Evolutionary conservation across 2,797 vertebrate species (phyloP), one percentile per base, ranked within the genome.

Genomic region (Hafferia zeledoni): DNA sequence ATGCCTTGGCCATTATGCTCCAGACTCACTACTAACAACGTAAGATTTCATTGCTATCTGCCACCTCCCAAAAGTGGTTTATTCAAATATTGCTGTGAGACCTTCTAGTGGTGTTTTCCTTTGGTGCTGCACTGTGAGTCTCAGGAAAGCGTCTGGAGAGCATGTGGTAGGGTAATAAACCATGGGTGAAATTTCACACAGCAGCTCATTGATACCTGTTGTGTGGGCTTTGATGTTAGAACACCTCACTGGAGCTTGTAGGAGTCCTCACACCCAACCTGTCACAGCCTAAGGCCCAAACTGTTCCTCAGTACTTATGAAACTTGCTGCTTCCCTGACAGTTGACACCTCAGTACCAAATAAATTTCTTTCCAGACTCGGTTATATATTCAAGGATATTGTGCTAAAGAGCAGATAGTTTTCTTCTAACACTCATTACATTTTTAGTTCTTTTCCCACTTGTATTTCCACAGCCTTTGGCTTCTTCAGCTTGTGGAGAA

Each of bases 201-300:
- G 31, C 6, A 53, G 39, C 17, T 87, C 8, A 1, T 0, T 20
- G 53, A 13, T 28, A 41, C 4, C 46, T 27, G 49, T 24, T 61
- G 31, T 46, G 50, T 23, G 35, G 19, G 39, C 35, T 85, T 50
- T 35, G 55, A 27, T 17, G 18, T 55, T 53, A 63, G 23, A 55
- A 65, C 0, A 0, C 49, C 59, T 81, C 46, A 13, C 8, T 9
- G 46, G 28, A 76, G 59, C 44, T 56, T 84, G 17, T 31, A 39
- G 57, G 47, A 69, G 49, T 55, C 52, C 67, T 89, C 49, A 35
- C 28, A 74, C 5, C 14, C 37, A 37, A 18, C n/a, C 14, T 12
- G 8, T 30, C 70, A 67, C 22, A 84, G 27, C 28, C 25, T 30
- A 64, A 43, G 25, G 18, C 33, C 27, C 46, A 25, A 87, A 70